These are phyloP conservation scores for Caenorhabditis doughertyi DNA, from an alignment of 2,888 invertebrate genomes.

Conservation along the genomic window DNA sequence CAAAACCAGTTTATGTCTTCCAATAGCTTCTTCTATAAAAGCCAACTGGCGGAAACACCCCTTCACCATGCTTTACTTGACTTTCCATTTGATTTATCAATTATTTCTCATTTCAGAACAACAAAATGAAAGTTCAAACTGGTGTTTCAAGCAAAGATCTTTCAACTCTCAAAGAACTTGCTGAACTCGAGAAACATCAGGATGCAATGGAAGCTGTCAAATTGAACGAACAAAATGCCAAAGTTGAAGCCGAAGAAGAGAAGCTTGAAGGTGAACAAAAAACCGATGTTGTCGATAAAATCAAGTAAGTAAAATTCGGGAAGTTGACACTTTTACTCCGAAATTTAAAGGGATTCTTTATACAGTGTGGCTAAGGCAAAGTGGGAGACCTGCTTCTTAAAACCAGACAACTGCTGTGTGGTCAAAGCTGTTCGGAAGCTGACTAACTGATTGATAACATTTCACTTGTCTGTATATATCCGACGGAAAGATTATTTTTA, in stretches of 20 bases:
- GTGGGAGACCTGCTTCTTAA: conserved; percentile 62
- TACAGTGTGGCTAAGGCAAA: conserved; percentile 48
- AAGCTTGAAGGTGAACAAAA: conserved; percentile 23
- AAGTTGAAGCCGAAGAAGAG: conserved; percentile 16
- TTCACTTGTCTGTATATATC: conserved; percentile 39
- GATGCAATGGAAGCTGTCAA: conserved; percentile 38
- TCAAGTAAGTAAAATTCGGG: conserved; percentile 42
- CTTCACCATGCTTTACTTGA: conserved; percentile 47
- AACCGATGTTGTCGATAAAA: conserved; percentile 16
- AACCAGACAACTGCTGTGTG: conserved; percentile 60
- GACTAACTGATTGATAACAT: conserved; percentile 34
- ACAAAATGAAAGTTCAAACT: conserved; percentile 62
- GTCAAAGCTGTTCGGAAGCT: conserved; percentile 58
- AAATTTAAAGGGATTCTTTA: conserved; percentile 35
- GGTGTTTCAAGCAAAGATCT: conserved; percentile 64
- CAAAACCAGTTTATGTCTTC: conserved; percentile 48
- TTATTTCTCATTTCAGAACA: conserved; percentile 23
- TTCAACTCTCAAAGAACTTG: conserved; percentile 57
- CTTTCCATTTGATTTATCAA: conserved; percentile 1
- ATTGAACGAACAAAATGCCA: conserved; percentile 38
- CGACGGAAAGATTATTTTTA: conserved; percentile 43
- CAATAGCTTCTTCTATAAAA: conserved; percentile 56
- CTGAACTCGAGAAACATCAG: conserved; percentile 54
- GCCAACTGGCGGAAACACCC: conserved; percentile 30
- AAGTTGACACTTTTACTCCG: conserved; percentile 15